Evolutionary conservation across 2,113 vertebrate species (phyloP).

Genomic region (Gavialis gangeticus): DNA sequence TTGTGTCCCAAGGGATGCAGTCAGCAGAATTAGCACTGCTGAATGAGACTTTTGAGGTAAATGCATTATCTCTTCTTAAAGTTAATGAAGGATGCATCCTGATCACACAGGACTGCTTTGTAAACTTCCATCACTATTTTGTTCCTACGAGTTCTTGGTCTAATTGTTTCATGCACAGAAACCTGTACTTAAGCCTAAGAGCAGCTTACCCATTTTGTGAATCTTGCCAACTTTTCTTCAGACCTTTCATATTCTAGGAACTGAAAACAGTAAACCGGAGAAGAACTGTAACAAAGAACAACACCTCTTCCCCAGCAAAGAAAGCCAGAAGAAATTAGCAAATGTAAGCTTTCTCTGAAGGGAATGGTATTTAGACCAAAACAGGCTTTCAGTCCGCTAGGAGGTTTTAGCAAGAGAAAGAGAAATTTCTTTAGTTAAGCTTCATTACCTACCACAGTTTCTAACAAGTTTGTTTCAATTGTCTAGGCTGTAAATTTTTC

Average conservation of each 20-base stretch:
- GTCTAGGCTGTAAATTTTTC: background rate
- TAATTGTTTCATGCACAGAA: background rate
- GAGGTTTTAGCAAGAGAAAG: background rate
- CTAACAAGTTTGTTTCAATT: background rate
- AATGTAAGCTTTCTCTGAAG: background rate
- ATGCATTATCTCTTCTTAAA: background rate
- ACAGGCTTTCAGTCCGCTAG: background rate
- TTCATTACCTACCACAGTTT: background rate
- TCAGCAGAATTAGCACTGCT: accelerated
- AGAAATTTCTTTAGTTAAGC: background rate
- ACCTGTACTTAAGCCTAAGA: background rate
- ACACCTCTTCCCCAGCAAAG: background rate
- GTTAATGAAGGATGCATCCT: background rate
- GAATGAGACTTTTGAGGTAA: background rate
- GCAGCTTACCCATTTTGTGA: background rate
- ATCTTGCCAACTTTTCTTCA: background rate
- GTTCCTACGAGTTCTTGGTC: too few relatives aligned
- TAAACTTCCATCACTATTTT: background rate
- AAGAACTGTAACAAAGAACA: background rate
- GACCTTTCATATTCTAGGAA: background rate
- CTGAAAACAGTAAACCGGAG: background rate
- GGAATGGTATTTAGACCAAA: background rate
- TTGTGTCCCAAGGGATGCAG: accelerated
- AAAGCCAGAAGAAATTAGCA: background rate
- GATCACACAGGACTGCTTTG: background rate